phyloP scores from a whole-genome alignment of 2,888 invertebrate genomes.

The Mactromeris polynyma region DNA sequence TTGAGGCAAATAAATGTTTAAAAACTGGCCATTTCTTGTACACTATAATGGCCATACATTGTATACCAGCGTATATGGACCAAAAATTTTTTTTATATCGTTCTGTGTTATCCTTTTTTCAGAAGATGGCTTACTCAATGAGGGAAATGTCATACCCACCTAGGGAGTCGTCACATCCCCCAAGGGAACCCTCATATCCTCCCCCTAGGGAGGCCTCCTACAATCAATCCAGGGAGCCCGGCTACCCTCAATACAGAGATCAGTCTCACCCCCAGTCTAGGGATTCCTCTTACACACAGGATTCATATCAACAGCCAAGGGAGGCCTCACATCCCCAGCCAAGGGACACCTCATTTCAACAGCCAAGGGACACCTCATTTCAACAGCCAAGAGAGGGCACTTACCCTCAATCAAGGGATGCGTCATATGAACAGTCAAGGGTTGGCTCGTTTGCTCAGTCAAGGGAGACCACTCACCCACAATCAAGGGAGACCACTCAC shows the following conservation, averaged over 20 bases:
- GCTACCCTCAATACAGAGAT: slow-evolving; percentile 56
- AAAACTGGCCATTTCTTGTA: too few relatives aligned
- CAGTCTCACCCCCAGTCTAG: slow-evolving; percentile 56
- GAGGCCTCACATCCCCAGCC: background rate
- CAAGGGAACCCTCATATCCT: background rate
- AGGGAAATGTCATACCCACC: slow-evolving; percentile 33
- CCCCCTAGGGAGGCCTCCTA: slow-evolving; percentile 4
- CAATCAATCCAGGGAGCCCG: background rate
- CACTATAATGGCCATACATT: too few relatives aligned
- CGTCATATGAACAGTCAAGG: background rate
- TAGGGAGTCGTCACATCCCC: slow-evolving; percentile 2
- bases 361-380: background rate
- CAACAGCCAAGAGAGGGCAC: too few relatives aligned
- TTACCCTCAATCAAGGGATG: background rate
- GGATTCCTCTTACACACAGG: background rate
- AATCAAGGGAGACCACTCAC: background rate
- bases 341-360: background rate
- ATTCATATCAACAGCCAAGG: slow-evolving; percentile 6
- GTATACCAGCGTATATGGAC: too few relatives aligned
- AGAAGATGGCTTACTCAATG: slow-evolving; percentile 44
- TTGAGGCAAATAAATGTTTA: too few relatives aligned
- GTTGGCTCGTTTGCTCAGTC: background rate
- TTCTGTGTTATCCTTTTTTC: background rate
- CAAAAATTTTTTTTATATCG: background rate
- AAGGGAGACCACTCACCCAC: background rate